These are phyloP conservation scores for Lasioglossum zephyrum DNA, from an alignment of 2,888 invertebrate species.

Conservation along the genomic window DNA sequence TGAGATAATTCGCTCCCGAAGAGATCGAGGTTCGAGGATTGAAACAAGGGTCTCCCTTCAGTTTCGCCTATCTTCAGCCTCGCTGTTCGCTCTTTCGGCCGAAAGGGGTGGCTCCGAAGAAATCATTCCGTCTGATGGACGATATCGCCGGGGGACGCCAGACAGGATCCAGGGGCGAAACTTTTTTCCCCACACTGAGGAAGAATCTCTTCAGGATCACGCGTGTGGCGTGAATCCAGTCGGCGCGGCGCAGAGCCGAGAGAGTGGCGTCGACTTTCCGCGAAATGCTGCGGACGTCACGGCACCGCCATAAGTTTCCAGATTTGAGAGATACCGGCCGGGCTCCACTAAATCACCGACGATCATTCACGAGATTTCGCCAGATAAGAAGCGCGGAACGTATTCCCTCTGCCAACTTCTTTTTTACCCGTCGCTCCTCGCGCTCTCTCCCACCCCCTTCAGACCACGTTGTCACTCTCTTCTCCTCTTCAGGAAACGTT, in stretches of 20 bases:
- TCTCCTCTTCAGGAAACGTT: background rate
- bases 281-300: slow-evolving; percentile 52
- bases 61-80: background rate
- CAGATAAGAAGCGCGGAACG: slow-evolving; percentile 66
- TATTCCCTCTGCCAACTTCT: slow-evolving; percentile 60
- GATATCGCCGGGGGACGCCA: background rate
- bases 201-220: slow-evolving; percentile 36
- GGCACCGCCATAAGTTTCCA: slow-evolving; percentile 66
- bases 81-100: background rate
- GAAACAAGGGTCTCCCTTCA: background rate
- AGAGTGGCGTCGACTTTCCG: slow-evolving; percentile 58
- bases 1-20: background rate
- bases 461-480: background rate
- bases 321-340: slow-evolving; percentile 66
- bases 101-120: slow-evolving; percentile 9
- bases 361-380: slow-evolving; percentile 76
- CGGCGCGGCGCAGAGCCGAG: background rate
- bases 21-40: background rate
- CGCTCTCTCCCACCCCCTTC: background rate
- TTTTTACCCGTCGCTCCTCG: slow-evolving; percentile 2
- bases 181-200: background rate
- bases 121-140: slow-evolving; percentile 33
- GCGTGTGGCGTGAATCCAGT: slow-evolving; percentile 30
- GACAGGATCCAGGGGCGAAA: slow-evolving; percentile 33
- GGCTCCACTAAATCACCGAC: slow-evolving; percentile 74